These are phyloP conservation scores for Etheostoma spectabile DNA, from an alignment of 2,113 vertebrate genomes.

Conservation along the genomic window DNA sequence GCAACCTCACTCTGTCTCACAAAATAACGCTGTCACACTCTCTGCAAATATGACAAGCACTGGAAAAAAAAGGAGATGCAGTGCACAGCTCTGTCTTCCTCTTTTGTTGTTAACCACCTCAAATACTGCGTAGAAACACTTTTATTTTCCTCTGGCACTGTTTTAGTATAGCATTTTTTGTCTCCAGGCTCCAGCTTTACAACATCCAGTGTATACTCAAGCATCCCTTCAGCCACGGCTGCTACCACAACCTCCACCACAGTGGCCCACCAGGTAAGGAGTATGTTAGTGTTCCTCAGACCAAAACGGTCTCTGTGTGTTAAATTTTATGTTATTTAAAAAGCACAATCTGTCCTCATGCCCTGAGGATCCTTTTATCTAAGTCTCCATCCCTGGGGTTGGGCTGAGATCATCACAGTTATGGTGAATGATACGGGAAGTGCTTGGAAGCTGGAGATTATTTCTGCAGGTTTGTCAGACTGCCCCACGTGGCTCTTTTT, in stretches of 20 bases:
- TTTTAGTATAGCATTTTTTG: constrained; percentile 1
- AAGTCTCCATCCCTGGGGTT: neutral
- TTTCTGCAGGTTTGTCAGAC: neutral
- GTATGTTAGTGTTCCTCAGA: neutral
- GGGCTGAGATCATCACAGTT: neutral
- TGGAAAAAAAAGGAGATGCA: constrained; percentile 1
- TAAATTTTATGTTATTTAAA: neutral
- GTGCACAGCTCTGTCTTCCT: constrained; percentile 25
- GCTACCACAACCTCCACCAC: constrained; percentile 74
- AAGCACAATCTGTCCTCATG: neutral
- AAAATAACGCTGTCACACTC: constrained; percentile 35
- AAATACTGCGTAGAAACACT: neutral
- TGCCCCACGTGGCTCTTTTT: too few relatives aligned
- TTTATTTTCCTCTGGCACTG: neutral
- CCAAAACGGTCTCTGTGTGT: neutral
- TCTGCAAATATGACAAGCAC: constrained; percentile 17
- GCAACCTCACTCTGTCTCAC: constrained; percentile 56
- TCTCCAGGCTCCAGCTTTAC: constrained; percentile 85
- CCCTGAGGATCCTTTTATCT: neutral
- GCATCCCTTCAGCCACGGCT: constrained; percentile 79
- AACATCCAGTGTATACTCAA: constrained; percentile 85
- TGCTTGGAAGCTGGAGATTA: neutral
- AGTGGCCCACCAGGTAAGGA: constrained; percentile 64
- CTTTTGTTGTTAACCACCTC: neutral
- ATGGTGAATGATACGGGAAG: neutral